Conservation (phyloP, 2,113 vertebrate species). For the Haliaeetus leucogaster region DNA sequence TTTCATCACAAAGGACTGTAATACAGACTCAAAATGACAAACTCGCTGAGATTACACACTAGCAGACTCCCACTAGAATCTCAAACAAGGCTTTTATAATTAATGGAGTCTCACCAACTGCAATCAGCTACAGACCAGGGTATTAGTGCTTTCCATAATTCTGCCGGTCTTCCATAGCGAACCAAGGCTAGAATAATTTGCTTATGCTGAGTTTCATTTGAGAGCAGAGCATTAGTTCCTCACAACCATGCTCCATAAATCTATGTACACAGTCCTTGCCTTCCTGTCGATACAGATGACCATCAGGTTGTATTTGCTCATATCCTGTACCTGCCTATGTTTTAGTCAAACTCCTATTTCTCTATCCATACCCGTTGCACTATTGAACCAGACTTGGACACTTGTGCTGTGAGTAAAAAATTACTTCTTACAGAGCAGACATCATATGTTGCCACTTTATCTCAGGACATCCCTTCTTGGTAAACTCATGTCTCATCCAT, state of each 20-base stretch:
- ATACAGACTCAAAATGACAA: background rate
- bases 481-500: background rate
- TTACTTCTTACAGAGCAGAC: background rate
- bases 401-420: background rate
- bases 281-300: background rate
- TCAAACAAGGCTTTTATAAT: background rate
- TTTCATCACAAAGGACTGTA: background rate
- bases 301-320: background rate
- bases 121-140: background rate
- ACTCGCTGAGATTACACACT: background rate
- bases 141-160: background rate
- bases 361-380: no score
- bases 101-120: background rate
- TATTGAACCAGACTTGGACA: background rate
- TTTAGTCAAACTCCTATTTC: background rate
- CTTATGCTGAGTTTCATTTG: background rate
- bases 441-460: background rate
- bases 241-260: background rate
- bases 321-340: background rate
- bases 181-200: background rate
- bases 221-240: background rate
- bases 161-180: background rate
- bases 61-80: background rate
- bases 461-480: background rate
- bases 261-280: background rate